Conservation (phyloP, 2,113 vertebrate species). For the Neodon shergylaensis region DNA sequence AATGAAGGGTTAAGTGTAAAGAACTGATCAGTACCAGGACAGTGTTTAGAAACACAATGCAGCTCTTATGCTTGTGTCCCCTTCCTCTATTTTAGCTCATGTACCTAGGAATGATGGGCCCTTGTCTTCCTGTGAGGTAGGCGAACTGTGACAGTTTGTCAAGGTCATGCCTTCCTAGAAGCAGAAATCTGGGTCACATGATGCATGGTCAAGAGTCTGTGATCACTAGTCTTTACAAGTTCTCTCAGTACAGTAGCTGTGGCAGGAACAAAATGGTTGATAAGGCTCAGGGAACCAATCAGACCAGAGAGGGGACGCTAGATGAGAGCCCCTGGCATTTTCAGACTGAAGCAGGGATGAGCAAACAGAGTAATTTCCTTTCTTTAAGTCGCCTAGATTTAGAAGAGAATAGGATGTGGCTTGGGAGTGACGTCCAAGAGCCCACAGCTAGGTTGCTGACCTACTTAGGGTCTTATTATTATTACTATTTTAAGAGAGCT, state of each 20-base stretch:
- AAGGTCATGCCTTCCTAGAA: not conserved
- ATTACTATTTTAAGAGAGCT: conserved; percentile 45
- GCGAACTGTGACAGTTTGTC: not conserved
- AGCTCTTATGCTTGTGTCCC: not conserved
- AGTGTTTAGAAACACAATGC: not conserved
- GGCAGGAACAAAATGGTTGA: not conserved
- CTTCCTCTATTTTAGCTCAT: not conserved
- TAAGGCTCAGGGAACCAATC: not conserved
- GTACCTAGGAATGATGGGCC: not conserved
- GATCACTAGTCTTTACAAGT: not conserved
- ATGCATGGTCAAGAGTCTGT: not conserved
- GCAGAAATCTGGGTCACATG: not conserved
- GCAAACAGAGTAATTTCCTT: not conserved
- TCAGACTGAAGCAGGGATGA: not conserved
- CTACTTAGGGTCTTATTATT: conserved; percentile 4
- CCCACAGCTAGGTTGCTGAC: not conserved
- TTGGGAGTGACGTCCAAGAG: not conserved
- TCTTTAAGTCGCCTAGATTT: not conserved
- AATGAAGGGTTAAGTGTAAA: not conserved
- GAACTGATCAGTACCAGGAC: not conserved
- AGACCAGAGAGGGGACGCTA: not conserved
- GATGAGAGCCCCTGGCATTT: not conserved
- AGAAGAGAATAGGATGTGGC: not conserved
- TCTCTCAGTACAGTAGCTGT: not conserved
- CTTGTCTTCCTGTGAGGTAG: not conserved